phyloP scores from a whole-genome alignment of 2,797 vertebrate genomes.

The Cynodonichthys magdalenae region DNA sequence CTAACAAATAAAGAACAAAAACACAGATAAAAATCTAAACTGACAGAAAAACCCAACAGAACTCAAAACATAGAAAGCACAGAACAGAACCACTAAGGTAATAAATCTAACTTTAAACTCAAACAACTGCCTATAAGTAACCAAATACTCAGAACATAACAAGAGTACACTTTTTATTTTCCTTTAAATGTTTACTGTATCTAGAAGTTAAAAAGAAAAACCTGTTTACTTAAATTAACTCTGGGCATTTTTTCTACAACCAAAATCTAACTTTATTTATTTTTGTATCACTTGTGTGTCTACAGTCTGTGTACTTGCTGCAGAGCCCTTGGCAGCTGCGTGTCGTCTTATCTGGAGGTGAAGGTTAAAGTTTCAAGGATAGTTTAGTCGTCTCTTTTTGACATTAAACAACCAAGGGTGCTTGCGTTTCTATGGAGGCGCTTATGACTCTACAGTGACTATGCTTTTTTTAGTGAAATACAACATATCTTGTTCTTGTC shows the following conservation, averaged over 20 bases:
- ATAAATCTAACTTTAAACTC: no score
- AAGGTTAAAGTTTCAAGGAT: slow-evolving; percentile 53
- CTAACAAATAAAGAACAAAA: no score
- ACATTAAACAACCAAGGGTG: neutral
- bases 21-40: no score
- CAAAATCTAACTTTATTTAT: neutral
- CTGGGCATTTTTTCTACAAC: neutral
- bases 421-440: neutral
- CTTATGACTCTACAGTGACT: neutral
- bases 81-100: no score
- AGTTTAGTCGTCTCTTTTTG: slow-evolving; percentile 3
- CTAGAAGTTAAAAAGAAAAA: no score
- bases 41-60: no score
- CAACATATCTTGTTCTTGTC: neutral
- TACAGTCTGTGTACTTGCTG: neutral
- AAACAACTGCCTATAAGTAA: no score
- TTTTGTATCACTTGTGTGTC: neutral
- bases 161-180: neutral
- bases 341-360: slow-evolving; percentile 47
- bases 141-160: no score
- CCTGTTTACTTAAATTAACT: neutral
- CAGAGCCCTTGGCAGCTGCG: slow-evolving; percentile 29
- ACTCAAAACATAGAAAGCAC: no score
- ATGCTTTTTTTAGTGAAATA: neutral
- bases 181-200: neutral